Evolutionary conservation across 2,113 vertebrate genomes (phyloP).

Genomic region (Indri indri): DNA sequence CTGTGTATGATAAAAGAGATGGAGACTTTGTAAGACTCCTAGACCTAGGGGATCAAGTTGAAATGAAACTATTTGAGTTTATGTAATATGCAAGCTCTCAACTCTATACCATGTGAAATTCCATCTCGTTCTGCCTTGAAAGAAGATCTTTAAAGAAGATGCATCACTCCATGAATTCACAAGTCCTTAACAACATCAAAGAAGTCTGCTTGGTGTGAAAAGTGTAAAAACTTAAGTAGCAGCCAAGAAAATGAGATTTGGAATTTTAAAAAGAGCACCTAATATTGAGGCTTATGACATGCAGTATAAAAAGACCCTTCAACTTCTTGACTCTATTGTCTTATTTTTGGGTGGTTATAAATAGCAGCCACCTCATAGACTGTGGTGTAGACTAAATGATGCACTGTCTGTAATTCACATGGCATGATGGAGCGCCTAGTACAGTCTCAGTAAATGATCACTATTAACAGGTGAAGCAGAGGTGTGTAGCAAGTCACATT

Average conservation of each 20-base stretch:
- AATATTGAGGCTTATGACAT: neutral
- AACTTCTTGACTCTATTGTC: neutral
- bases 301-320: neutral
- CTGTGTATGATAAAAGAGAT: neutral
- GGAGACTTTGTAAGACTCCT: neutral
- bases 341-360: neutral
- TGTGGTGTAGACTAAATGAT: neutral
- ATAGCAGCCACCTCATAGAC: neutral
- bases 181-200: neutral
- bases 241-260: neutral
- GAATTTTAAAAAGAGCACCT: neutral
- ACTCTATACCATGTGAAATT: neutral
- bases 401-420: neutral
- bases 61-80: neutral
- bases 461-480: neutral
- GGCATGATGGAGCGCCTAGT: accelerated
- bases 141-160: neutral
- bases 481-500: neutral
- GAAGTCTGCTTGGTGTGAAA: neutral
- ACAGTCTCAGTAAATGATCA: neutral
- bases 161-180: neutral
- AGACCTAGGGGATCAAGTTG: neutral
- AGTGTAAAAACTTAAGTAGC: neutral
- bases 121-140: neutral
- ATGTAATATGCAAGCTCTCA: neutral